Conservation (phyloP, 2,797 vertebrate species). For the Odontamblyopus lacepedii region DNA sequence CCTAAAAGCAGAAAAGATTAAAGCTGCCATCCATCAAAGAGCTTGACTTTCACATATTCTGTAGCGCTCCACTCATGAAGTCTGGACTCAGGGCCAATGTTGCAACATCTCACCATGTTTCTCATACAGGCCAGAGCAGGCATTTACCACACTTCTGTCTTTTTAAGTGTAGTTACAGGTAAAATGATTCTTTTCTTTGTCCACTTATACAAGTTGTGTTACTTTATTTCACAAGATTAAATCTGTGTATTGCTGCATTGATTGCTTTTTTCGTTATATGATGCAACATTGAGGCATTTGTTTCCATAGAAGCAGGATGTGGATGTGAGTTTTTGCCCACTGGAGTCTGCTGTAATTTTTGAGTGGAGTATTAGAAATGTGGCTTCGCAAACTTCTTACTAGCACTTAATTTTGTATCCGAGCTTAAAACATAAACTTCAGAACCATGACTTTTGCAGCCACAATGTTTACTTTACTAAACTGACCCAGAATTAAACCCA, state of each 20-base stretch:
- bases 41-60: slow-evolving; percentile 6
- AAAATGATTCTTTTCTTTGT: background rate
- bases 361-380: too few species aligned
- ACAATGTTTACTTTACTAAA: background rate
- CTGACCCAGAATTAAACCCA: background rate
- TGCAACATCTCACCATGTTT: slow-evolving; percentile 14
- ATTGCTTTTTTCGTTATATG: background rate
- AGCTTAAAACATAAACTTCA: too few species aligned
- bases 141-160: background rate
- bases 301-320: background rate
- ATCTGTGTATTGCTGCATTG: background rate
- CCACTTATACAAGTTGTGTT: background rate
- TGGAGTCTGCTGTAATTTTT: too few species aligned
- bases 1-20: slow-evolving; percentile 22
- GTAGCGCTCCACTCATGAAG: slow-evolving; percentile 19
- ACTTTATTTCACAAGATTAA: background rate
- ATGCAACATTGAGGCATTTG: background rate
- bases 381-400: too few species aligned
- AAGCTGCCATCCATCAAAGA: slow-evolving; percentile 42
- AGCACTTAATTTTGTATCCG: too few species aligned
- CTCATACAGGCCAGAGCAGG: background rate
- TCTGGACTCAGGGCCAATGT: slow-evolving; percentile 14
- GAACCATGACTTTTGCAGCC: background rate
- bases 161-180: too few species aligned
- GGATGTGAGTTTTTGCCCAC: background rate